Conservation (phyloP, 2,113 vertebrate species). For the Pelusios castaneus region DNA sequence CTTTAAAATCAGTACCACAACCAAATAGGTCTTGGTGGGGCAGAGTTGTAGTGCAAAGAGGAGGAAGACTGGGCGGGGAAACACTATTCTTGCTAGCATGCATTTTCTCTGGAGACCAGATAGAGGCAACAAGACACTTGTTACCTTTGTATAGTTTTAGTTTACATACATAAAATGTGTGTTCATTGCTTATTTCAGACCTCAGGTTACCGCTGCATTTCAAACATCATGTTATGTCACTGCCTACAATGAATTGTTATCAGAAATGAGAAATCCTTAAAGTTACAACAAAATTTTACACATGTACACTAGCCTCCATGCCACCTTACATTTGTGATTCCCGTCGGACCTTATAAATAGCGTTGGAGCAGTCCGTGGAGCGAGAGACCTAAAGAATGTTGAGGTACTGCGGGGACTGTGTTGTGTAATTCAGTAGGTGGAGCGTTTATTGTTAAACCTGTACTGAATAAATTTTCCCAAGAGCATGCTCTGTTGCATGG, state of each 20-base stretch:
- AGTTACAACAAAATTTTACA: slow-evolving; percentile 7
- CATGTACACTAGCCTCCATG: background rate
- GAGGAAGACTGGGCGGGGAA: background rate
- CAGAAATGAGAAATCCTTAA: slow-evolving; percentile 40
- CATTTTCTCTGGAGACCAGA: slow-evolving; percentile 28
- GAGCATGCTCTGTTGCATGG: slow-evolving; percentile 48
- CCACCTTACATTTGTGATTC: background rate
- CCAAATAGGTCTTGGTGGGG: slow-evolving; percentile 10
- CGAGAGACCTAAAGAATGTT: background rate
- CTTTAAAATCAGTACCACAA: slow-evolving; percentile 26
- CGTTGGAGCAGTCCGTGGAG: background rate
- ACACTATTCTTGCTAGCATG: background rate
- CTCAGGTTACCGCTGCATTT: slow-evolving; percentile 58
- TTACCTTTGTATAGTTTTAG: slow-evolving; percentile 58
- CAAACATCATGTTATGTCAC: slow-evolving; percentile 50
- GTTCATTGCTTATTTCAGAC: slow-evolving; percentile 27
- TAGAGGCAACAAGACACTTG: background rate
- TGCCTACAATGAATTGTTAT: slow-evolving; percentile 36
- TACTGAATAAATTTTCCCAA: slow-evolving; percentile 59
- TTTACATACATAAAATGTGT: slow-evolving; percentile 46
- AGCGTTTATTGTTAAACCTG: slow-evolving; percentile 32
- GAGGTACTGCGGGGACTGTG: slow-evolving; percentile 49
- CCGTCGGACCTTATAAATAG: background rate
- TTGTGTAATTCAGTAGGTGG: slow-evolving; percentile 66
- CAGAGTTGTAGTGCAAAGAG: background rate